Conservation (phyloP, 2,888 invertebrate species). For the Leptinotarsa peninsularis region DNA sequence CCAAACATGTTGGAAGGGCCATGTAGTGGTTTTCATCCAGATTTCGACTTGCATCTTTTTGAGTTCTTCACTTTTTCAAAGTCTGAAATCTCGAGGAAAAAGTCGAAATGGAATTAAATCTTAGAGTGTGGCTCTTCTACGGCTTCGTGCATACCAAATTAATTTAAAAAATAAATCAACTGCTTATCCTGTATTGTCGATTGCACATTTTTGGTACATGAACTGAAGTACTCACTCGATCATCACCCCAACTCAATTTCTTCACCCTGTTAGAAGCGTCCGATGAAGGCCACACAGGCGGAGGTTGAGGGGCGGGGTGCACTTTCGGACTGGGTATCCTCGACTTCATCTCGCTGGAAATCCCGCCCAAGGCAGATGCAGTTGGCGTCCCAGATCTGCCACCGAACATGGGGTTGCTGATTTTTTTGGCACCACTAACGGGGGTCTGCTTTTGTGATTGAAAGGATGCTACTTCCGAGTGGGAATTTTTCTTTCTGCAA, state of each 20-base stretch:
- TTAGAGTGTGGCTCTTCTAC: too few relatives aligned
- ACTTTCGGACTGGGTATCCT: constrained; percentile 65
- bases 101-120: too few relatives aligned
- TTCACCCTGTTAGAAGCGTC: constrained; percentile 80
- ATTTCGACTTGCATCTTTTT: too few relatives aligned
- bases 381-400: constrained; percentile 62
- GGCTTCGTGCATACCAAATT: too few relatives aligned
- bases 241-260: constrained; percentile 84
- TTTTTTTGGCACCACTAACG: constrained; percentile 52
- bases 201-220: too few relatives aligned
- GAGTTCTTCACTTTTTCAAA: too few relatives aligned
- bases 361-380: constrained; percentile 62
- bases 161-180: too few relatives aligned
- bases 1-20: too few relatives aligned
- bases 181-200: too few relatives aligned
- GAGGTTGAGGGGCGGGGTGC: constrained; percentile 66
- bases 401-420: constrained; percentile 63
- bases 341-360: constrained; percentile 64
- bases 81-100: too few relatives aligned
- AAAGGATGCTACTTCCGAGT: constrained; percentile 57
- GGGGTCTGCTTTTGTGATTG: constrained; percentile 44
- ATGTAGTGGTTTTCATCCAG: too few relatives aligned
- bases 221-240: constrained; percentile 54
- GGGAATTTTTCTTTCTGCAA: constrained; percentile 54
- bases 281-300: constrained; percentile 74